Evolutionary conservation across 2,888 invertebrate species (phyloP).

Genomic region (Nomada hirtipes): DNA sequence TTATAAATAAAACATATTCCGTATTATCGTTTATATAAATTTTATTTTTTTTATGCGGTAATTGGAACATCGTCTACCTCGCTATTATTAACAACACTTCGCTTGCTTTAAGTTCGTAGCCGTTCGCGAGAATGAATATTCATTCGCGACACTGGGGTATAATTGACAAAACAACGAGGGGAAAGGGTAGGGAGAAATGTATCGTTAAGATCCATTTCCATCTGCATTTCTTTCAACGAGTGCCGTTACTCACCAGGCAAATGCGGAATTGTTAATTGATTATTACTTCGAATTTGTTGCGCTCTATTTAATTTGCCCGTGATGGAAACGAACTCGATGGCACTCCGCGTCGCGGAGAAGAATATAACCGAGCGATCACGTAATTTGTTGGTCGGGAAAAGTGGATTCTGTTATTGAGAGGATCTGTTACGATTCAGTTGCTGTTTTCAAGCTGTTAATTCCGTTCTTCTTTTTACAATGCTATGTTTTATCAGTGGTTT

Average conservation of each 20-base stretch:
- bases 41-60: not conserved
- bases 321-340: constrained; percentile 4
- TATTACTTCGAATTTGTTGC: constrained; percentile 11
- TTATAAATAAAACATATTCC: not conserved
- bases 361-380: not conserved
- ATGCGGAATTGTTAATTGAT: constrained; percentile 28
- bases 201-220: not conserved
- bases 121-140: constrained; percentile 21
- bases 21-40: not conserved
- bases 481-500: too few relatives aligned
- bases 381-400: not conserved
- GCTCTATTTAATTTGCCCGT: not conserved
- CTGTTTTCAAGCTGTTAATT: too few relatives aligned
- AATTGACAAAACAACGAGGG: constrained; percentile 6
- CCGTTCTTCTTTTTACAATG: too few relatives aligned
- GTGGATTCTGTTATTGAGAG: not conserved
- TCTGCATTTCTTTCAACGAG: not conserved
- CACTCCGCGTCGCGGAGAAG: not conserved
- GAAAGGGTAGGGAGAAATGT: too few relatives aligned
- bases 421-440: not conserved
- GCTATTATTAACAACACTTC: not conserved
- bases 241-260: not conserved
- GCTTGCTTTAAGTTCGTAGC: constrained; percentile 17
- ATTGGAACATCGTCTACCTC: not conserved
- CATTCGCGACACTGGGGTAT: not conserved